Percentiles rank a stretch among this genome's conserved stretches.
Conservation (phyloP, 2,888 invertebrate genomes). For the Lordiphosa andalusiaca region DNA sequence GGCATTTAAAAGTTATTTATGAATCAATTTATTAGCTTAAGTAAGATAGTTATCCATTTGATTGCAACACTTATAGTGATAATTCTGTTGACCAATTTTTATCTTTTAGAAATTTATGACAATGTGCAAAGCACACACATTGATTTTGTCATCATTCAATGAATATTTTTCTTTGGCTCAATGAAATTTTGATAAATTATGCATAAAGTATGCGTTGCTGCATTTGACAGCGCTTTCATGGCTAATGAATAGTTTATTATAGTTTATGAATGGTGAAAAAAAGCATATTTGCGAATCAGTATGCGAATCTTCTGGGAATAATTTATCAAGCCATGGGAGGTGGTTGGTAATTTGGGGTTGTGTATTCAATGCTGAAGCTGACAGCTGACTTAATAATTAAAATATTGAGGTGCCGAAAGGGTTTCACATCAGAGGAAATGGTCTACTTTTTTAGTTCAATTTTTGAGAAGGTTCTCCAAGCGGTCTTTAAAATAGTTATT, state of each 20-base stretch:
- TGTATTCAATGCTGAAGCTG: background rate
- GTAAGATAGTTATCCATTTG: too few species aligned
- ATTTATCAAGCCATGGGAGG: conserved; percentile 27
- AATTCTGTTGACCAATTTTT: background rate
- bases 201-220: conserved; percentile 28
- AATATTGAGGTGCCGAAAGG: too few species aligned
- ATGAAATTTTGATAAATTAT: conserved; percentile 37
- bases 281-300: conserved; percentile 11
- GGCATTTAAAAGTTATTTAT: too few species aligned
- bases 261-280: conserved; percentile 22
- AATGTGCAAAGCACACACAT: conserved; percentile 27
- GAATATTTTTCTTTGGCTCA: conserved; percentile 30
- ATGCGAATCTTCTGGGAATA: background rate
- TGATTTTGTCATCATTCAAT: conserved; percentile 25
- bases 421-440: too few species aligned
- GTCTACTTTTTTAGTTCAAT: too few species aligned
- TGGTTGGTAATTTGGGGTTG: background rate
- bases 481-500: too few species aligned
- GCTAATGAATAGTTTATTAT: conserved; percentile 46
- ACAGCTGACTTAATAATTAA: too few species aligned
- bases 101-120: conserved; percentile 24
- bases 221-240: conserved; percentile 29
- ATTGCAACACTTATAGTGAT: too few species aligned
- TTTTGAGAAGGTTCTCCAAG: too few species aligned
- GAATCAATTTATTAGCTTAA: too few species aligned